Conservation (phyloP, 1,140 invertebrate species). For the Cydia amplana region DNA sequence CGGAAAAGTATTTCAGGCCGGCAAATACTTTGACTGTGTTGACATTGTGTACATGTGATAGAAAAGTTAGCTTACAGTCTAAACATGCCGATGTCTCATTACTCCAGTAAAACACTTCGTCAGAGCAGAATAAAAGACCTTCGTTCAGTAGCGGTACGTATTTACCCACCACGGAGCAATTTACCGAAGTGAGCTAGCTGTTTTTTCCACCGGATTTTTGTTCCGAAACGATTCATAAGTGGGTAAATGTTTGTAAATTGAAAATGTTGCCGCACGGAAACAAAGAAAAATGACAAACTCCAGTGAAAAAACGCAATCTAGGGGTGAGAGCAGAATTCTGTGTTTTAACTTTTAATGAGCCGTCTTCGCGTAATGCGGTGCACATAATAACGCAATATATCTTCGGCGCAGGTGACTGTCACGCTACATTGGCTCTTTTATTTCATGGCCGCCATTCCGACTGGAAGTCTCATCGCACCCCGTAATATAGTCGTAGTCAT, state of each 20-base stretch:
- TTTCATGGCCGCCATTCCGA: conserved; percentile 46
- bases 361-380: conserved; percentile 36
- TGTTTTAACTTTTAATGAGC: conserved; percentile 47
- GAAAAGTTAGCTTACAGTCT: no score
- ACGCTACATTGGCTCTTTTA: conserved; percentile 41
- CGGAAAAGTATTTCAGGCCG: no score
- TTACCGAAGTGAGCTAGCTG: conserved; percentile 39
- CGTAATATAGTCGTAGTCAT: conserved; percentile 41
- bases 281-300: conserved; percentile 40
- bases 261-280: conserved; percentile 42
- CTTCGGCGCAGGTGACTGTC: conserved; percentile 43
- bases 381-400: conserved; percentile 46
- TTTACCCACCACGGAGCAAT: conserved; percentile 35
- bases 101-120: conserved; percentile 32
- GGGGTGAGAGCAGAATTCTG: conserved; percentile 38
- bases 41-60: no score
- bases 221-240: conserved; percentile 47
- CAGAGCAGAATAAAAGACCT: conserved; percentile 34
- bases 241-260: conserved; percentile 53
- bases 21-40: no score
- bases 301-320: conserved; percentile 40
- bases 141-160: conserved; percentile 11
- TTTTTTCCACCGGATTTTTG: conserved; percentile 40
- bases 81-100: no score
- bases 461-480: conserved; percentile 43